phyloP scores from a whole-genome alignment of 1,140 invertebrate species.

The Apis mellifera region DNA sequence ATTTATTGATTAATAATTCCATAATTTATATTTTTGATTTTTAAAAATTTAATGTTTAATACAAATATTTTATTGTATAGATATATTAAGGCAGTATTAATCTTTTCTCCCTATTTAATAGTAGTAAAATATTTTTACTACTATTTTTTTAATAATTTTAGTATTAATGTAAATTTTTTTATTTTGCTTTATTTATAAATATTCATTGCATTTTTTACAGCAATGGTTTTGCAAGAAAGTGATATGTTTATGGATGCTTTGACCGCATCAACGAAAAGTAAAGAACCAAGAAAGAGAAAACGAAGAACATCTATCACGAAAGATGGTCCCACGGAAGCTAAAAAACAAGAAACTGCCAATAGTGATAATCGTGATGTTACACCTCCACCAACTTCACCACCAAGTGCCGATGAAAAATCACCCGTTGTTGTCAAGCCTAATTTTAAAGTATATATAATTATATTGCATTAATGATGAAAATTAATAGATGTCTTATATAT shows the following conservation, averaged over 20 bases:
- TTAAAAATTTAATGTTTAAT: neutral
- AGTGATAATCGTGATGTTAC: constrained; percentile 75
- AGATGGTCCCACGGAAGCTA: constrained; percentile 81
- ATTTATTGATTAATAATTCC: constrained; percentile 17
- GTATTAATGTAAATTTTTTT: neutral
- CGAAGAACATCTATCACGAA: constrained; percentile 85
- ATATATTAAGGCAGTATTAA: constrained; percentile 10
- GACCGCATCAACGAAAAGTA: constrained; percentile 87
- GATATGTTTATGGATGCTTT: constrained; percentile 96
- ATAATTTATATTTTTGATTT: neutral
- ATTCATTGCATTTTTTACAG: constrained; percentile 80
- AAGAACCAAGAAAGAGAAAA: constrained; percentile 89
- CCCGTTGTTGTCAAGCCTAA: constrained; percentile 80
- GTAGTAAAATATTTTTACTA: too few relatives aligned
- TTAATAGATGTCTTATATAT: neutral
- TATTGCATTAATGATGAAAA: neutral
- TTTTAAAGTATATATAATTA: constrained; percentile 79
- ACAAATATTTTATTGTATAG: neutral
- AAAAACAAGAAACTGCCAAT: constrained; percentile 79
- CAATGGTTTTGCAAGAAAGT: constrained; percentile 91
- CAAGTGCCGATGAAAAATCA: constrained; percentile 82
- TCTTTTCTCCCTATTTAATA: neutral
- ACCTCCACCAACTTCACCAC: constrained; percentile 76
- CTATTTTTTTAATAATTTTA: neutral
- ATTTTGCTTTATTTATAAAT: neutral